These are phyloP conservation scores for Thysanoteuthis rhombus DNA, from an alignment of 2,888 invertebrate genomes.

Conservation along the genomic window DNA sequence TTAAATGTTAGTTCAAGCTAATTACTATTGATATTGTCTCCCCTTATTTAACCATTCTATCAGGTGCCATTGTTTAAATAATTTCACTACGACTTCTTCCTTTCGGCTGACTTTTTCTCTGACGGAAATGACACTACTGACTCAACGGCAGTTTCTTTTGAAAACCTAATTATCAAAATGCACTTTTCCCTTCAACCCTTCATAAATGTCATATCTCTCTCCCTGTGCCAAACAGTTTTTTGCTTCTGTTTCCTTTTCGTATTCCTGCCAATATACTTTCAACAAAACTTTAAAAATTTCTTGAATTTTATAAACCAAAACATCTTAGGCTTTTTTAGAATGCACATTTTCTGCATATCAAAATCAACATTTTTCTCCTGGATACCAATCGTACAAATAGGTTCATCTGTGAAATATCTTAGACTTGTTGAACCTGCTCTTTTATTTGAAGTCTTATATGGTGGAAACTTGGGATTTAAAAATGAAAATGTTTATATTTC, in stretches of 20 bases:
- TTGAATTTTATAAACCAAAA: background rate
- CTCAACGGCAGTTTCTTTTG: background rate
- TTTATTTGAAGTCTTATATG: background rate
- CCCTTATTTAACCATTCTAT: background rate
- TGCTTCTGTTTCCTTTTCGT: background rate
- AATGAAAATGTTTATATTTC: too few relatives aligned
- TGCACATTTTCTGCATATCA: background rate
- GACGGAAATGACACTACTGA: background rate
- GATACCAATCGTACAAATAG: background rate
- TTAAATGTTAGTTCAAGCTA: background rate
- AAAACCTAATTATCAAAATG: background rate
- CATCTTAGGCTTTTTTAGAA: background rate
- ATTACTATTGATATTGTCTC: background rate
- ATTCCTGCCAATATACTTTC: background rate
- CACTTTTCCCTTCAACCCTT: background rate
- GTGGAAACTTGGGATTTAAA: background rate
- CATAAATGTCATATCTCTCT: background rate
- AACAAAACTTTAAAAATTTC: background rate
- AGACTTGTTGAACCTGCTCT: background rate
- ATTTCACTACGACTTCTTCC: background rate
- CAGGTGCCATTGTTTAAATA: background rate
- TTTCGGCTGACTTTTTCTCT: background rate
- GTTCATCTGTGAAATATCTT: background rate
- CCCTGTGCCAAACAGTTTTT: constrained; percentile 12
- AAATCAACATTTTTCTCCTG: background rate